These are phyloP conservation scores for Gibbula magus DNA, from an alignment of 2,888 invertebrate species.

Conservation along the genomic window DNA sequence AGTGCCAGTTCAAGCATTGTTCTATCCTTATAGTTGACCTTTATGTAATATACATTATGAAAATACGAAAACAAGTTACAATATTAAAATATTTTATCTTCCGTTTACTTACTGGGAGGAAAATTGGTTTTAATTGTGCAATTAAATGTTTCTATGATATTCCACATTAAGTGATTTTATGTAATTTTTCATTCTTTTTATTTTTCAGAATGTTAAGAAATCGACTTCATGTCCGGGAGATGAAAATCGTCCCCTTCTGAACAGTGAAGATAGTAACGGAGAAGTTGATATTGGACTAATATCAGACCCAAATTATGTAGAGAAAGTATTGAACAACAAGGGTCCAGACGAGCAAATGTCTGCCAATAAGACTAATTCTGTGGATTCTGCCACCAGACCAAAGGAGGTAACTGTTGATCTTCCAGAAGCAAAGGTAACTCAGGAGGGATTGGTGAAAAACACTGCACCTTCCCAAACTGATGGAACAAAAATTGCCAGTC, in stretches of 20 bases:
- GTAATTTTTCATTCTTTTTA: not conserved
- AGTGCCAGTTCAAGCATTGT: too few relatives aligned
- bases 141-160: too few relatives aligned
- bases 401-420: not conserved
- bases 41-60: too few relatives aligned
- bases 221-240: not conserved
- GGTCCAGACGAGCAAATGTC: not conserved
- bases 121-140: too few relatives aligned
- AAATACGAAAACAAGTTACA: too few relatives aligned
- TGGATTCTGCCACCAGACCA: not conserved
- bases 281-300: constrained; percentile 5
- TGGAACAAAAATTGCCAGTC: not conserved
- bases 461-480: not conserved
- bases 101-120: too few relatives aligned
- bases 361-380: too few relatives aligned
- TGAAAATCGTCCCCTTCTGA: constrained; percentile 12
- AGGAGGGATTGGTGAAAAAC: not conserved
- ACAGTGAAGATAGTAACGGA: not conserved
- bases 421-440: not conserved
- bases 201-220: not conserved
- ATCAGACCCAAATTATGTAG: not conserved
- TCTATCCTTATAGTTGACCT: too few relatives aligned
- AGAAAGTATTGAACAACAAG: not conserved
- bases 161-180: too few relatives aligned
- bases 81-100: too few relatives aligned